A percentile compares a stretch with the other conserved stretches of the same genome.
Conservation (phyloP, 1,140 invertebrate genomes). For the Carcinoscorpius rotundicauda region DNA sequence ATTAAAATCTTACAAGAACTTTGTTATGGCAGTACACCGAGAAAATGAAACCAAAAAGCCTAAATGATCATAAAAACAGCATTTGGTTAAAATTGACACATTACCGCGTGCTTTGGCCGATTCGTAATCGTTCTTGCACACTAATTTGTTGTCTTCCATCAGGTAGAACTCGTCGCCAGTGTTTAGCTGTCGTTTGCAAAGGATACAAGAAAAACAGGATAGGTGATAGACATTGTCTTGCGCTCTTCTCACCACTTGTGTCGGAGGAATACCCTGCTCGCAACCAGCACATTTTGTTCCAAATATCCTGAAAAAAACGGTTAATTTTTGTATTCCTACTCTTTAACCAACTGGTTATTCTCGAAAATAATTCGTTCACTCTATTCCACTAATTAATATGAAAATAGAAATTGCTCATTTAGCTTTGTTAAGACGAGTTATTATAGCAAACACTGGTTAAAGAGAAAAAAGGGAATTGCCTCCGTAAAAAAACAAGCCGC, state of each 20-base stretch:
- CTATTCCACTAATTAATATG: too few relatives aligned
- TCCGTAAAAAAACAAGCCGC: too few relatives aligned
- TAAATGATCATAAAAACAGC: too few relatives aligned
- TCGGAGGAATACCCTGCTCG: slow-evolving; percentile 66
- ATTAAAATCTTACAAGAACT: too few relatives aligned
- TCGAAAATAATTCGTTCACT: too few relatives aligned
- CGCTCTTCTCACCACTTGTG: slow-evolving; percentile 88
- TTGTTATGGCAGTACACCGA: too few relatives aligned
- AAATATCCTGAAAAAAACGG: slow-evolving; percentile 41
- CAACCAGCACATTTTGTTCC: slow-evolving; percentile 26
- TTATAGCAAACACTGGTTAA: too few relatives aligned
- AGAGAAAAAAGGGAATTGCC: too few relatives aligned
- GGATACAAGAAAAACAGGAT: slow-evolving; percentile 90
- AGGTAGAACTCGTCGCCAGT: slow-evolving; percentile 95
- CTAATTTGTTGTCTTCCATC: slow-evolving; percentile 93
- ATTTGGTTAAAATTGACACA: too few relatives aligned
- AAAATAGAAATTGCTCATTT: too few relatives aligned
- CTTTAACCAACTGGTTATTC: not conserved
- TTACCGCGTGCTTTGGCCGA: slow-evolving; percentile 84
- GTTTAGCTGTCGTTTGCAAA: slow-evolving; percentile 88
- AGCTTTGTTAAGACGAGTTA: too few relatives aligned
- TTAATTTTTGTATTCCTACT: not conserved
- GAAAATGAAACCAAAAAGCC: too few relatives aligned
- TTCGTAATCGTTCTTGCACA: slow-evolving; percentile 96
- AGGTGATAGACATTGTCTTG: slow-evolving; percentile 95